phyloP scores from a whole-genome alignment of 23 tunicate species.

The Halocynthia aurantium region DNA sequence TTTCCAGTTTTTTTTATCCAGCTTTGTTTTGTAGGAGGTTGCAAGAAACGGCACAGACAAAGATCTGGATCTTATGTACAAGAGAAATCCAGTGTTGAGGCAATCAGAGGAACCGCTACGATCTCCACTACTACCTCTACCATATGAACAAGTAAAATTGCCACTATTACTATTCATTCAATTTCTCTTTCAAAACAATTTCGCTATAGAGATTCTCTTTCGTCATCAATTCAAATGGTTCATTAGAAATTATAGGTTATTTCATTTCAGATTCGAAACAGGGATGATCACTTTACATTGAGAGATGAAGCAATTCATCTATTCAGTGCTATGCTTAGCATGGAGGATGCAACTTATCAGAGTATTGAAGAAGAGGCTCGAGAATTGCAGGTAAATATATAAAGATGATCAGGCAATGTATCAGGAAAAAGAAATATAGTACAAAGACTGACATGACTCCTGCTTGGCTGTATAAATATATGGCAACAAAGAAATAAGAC shows the following conservation, averaged over 20 bases:
- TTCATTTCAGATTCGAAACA: slow-evolving; percentile 12
- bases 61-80: slow-evolving; percentile 74
- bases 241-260: no score
- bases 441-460: no score
- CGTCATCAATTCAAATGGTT: no score
- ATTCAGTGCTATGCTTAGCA: slow-evolving; percentile 40
- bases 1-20: background rate
- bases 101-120: slow-evolving; percentile 61
- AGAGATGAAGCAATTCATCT: slow-evolving; percentile 67
- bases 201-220: no score
- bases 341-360: slow-evolving; percentile 57
- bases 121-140: slow-evolving; percentile 65
- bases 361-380: slow-evolving; percentile 60
- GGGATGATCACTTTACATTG: slow-evolving; percentile 67
- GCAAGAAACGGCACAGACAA: slow-evolving; percentile 27
- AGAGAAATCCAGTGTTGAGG: slow-evolving; percentile 70
- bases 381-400: slow-evolving; percentile 36
- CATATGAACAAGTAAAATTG: slow-evolving; percentile 23
- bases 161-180: background rate
- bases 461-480: no score
- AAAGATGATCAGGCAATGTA: no score
- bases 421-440: no score
- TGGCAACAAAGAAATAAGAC: no score
- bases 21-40: slow-evolving; percentile 8
- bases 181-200: no score